Evolutionary conservation across 1,140 invertebrate species (phyloP), one percentile per base, ranked within the genome.

Genomic region (honey bee (Apis mellifera)): DNA sequence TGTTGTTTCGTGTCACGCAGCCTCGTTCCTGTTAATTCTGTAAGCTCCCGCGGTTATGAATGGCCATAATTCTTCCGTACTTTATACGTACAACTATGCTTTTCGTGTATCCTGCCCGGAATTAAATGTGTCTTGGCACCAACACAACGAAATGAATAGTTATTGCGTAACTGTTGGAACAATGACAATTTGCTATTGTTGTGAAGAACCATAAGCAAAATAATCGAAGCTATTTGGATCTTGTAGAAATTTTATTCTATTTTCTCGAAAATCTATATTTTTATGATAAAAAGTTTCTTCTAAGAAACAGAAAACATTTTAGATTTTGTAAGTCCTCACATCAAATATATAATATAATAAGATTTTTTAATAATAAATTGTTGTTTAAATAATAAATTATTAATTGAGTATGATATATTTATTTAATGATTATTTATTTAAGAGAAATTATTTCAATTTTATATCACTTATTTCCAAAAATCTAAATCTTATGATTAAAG

Each of bases 1-100:
- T 86, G 65, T 76, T 78, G 60, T 69, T 59, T 21, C 77, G 68
- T 71, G 82, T 86, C 76, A 74, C 71, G 57, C 74, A 64, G 80
- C 23, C 73, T 62, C 80, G 66, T 70, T 23, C 42, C 55, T 54
- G 74, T 57, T 76, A 82, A 81, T 81, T 81, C 64, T 23, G 42
- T 75, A 76, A 81, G 54, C 72, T 75, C 54, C 50, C 74, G 74
- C 55, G 26, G 66, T 59, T 57, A 70, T 64, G 73, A 76, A 82
- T 82, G 57, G 23, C 74, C 57, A 21, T 70, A 78, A 77, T 82
- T 64, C 73, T 54, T 62, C 65, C 54, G n/a, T 69, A 19, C 54
- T 68, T 60, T 59, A 50, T 15, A 26, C 42, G 54, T 52, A 50
- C 65, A 68, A 26, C 50, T 0, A 9, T 60, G 55, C 26, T 60